Base-by-base conservation (phyloP, 2,888 invertebrate genomes). In the Sesia bembeciformis region DNA sequence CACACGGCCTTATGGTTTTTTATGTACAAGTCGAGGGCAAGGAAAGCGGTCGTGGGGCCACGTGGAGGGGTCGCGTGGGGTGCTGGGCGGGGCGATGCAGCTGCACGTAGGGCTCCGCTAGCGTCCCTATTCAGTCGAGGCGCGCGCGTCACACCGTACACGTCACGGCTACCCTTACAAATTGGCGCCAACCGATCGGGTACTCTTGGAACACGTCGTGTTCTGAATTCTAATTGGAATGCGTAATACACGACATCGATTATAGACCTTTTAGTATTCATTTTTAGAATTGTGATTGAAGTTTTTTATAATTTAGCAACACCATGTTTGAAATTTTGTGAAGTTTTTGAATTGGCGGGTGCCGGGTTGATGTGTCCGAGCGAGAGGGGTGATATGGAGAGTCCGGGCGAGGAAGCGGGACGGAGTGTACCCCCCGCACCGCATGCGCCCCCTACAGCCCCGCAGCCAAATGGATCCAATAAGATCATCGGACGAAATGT, bases 401-500 rank as follows among this genome's bases (percentile, higher is more conserved):
- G 86, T 64, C 80, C 86, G 74, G 83, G 84, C 56, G 88, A 86
- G 81, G 89, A 90, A 76, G 74, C 83, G 80, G 88, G 84, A 78
- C 83, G 88, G 70, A 76, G 65, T 58, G 77, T 77, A 72, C 78
- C 81, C 70, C 75, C 82, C 69, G 78, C 78, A 62, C 78, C 81
- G 68, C 79, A 84, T 72, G 75, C 86, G 66, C 84, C 89, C 70
- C 76, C 85, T 60, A 83, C 84, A 66, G 84, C 87, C 66, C 84
- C 89, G 71, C 84, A 88, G 60, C 81, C 89, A 60, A 91, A 91
- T 61, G 90, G 90, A 62, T 90, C 91, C 76, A 90, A 90, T 81
- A 92, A 92, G 84, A 91, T 92, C 70, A 91, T 92, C 84, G 91
- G 92, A 72, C 89, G 91, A 70, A 92, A 92, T 76, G 87, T 91